A percentile compares a stretch with the other conserved stretches of the same genome.
Conservation (phyloP, 2,888 invertebrate genomes). For the Cheilosia variabilis region DNA sequence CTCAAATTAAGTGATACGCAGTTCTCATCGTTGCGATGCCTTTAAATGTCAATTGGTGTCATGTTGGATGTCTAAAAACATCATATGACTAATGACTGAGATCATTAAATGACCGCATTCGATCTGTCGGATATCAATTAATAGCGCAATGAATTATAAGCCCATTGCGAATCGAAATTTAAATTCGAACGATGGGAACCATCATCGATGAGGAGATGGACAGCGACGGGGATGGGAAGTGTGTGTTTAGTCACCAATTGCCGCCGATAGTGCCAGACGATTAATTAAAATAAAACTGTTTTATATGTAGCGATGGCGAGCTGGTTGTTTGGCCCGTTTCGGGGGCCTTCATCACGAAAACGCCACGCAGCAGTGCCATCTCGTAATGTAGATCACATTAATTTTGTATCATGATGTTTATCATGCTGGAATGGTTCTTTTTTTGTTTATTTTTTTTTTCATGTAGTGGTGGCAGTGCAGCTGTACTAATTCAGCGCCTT, state of each 20-base stretch:
- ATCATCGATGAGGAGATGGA: conserved; percentile 24
- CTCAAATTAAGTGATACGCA: conserved; percentile 17
- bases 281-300: conserved; percentile 60
- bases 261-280: conserved; percentile 52
- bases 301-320: conserved; percentile 33
- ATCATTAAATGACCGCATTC: conserved; percentile 67
- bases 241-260: conserved; percentile 54
- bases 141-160: conserved; percentile 60
- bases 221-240: not conserved
- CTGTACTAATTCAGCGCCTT: too few relatives aligned
- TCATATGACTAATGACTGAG: conserved; percentile 63
- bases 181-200: conserved; percentile 66
- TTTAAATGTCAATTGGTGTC: conserved; percentile 60
- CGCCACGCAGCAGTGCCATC: conserved; percentile 20
- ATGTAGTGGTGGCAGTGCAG: not conserved
- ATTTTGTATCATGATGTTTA: conserved; percentile 17
- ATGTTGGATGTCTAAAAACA: conserved; percentile 56
- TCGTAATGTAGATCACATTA: conserved; percentile 44
- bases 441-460: not conserved
- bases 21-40: not conserved
- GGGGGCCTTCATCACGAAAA: conserved; percentile 29
- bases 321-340: conserved; percentile 2
- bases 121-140: conserved; percentile 67
- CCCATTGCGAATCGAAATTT: conserved; percentile 66
- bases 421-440: not conserved